A percentile compares a stretch with the other conserved stretches of the same genome.
These are phyloP conservation scores for Ciconia nigra DNA, from an alignment of 2,797 vertebrate genomes.

Conservation along the genomic window DNA sequence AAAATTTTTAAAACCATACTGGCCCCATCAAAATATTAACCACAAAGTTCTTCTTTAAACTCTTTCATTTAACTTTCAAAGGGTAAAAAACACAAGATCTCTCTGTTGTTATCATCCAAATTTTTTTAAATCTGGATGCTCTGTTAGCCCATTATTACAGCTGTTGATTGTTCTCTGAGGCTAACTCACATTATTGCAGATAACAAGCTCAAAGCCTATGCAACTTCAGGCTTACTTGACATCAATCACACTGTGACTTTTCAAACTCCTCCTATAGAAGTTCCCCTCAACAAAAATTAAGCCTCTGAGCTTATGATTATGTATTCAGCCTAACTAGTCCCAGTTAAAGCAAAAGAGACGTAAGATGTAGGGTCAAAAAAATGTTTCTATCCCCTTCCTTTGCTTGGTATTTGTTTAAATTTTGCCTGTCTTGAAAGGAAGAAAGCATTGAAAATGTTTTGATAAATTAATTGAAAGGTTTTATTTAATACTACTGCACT, in stretches of 20 bases:
- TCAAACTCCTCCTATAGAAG: neutral
- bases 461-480: neutral
- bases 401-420: neutral
- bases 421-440: neutral
- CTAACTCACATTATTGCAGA: neutral
- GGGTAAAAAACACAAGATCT: neutral
- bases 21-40: neutral
- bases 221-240: neutral
- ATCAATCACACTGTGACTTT: neutral
- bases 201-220: neutral
- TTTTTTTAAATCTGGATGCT: neutral
- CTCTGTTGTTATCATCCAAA: neutral
- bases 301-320: neutral
- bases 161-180: neutral
- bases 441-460: neutral
- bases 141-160: neutral
- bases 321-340: neutral
- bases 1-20: neutral
- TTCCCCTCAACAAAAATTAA: neutral
- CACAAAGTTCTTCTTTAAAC: neutral
- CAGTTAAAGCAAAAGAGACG: neutral
- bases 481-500: neutral
- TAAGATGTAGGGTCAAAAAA: neutral
- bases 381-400: neutral
- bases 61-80: neutral